phyloP scores from a whole-genome alignment of 2,888 invertebrate species.

The Lasioglossum calceatum region DNA sequence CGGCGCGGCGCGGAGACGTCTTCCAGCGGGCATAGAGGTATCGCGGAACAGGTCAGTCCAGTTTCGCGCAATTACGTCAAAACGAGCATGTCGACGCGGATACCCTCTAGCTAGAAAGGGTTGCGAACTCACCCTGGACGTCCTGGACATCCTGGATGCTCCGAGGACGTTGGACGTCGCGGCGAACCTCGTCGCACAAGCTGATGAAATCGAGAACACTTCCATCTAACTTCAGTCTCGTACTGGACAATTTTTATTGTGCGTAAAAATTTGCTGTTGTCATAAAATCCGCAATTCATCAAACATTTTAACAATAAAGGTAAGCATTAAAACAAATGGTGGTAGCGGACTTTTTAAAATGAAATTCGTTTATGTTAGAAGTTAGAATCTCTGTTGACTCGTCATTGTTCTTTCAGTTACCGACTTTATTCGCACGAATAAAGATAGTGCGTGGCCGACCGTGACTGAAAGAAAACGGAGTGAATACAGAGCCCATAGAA shows the following conservation, averaged over 20 bases:
- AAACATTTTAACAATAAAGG: too few species aligned
- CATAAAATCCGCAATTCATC: too few species aligned
- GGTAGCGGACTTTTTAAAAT: neutral
- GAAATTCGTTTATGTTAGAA: neutral
- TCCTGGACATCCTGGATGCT: neutral
- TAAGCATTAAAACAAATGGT: neutral
- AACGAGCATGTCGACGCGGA: constrained; percentile 54
- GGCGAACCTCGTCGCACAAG: neutral
- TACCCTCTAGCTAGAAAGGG: constrained; percentile 64
- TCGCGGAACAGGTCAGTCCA: constrained; percentile 63
- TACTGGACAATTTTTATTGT: too few species aligned
- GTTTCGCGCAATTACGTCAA: constrained; percentile 64
- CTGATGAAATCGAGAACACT: neutral
- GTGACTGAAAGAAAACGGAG: constrained; percentile 44
- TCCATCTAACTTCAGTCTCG: too few species aligned
- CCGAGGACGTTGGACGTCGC: neutral
- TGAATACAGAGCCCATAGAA: neutral
- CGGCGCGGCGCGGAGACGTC: constrained; percentile 37
- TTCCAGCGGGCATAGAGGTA: constrained; percentile 58
- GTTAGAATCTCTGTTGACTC: too few species aligned
- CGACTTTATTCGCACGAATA: constrained; percentile 62
- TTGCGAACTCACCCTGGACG: constrained; percentile 43
- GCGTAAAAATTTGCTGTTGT: too few species aligned
- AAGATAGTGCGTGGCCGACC: constrained; percentile 73
- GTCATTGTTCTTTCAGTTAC: neutral